Evolutionary conservation across 2,888 invertebrate species (phyloP).

Genomic region (Emesis castigata): DNA sequence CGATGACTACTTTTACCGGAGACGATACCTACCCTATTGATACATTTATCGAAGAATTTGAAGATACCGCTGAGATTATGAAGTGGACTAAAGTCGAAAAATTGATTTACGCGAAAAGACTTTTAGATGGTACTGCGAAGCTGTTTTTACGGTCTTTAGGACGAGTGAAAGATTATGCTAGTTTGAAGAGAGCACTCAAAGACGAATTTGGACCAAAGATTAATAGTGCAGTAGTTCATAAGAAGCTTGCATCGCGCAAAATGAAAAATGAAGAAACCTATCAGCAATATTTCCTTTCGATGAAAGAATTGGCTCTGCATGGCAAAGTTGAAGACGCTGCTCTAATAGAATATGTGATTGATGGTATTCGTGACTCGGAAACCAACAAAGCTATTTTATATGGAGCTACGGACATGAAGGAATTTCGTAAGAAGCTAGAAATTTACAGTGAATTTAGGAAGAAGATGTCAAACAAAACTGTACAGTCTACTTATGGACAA

Average conservation of each 20-base stretch:
- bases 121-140: slow-evolving; percentile 10
- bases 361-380: slow-evolving; percentile 72
- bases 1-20: slow-evolving; percentile 28
- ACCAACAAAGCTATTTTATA: slow-evolving; percentile 63
- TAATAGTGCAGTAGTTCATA: slow-evolving; percentile 29
- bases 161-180: slow-evolving; percentile 2
- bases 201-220: slow-evolving; percentile 39
- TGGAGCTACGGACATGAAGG: slow-evolving; percentile 55
- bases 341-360: slow-evolving; percentile 75
- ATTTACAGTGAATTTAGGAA: slow-evolving; percentile 37
- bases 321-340: slow-evolving; percentile 72
- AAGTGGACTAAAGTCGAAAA: slow-evolving; percentile 14
- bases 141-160: slow-evolving; percentile 16
- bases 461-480: too few relatives aligned
- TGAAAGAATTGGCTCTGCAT: slow-evolving; percentile 75
- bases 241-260: slow-evolving; percentile 56
- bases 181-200: slow-evolving; percentile 9
- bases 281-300: slow-evolving; percentile 74
- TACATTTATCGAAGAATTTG: slow-evolving; percentile 21
- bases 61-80: slow-evolving; percentile 15
- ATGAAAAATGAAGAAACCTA: slow-evolving; percentile 72
- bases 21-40: slow-evolving; percentile 25
- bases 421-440: slow-evolving; percentile 57
- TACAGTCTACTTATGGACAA: slow-evolving; percentile 7
- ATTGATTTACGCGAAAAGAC: slow-evolving; percentile 18